These are phyloP conservation scores for Hormaphis cornu DNA, from an alignment of 1,140 invertebrate species.

Conservation along the genomic window DNA sequence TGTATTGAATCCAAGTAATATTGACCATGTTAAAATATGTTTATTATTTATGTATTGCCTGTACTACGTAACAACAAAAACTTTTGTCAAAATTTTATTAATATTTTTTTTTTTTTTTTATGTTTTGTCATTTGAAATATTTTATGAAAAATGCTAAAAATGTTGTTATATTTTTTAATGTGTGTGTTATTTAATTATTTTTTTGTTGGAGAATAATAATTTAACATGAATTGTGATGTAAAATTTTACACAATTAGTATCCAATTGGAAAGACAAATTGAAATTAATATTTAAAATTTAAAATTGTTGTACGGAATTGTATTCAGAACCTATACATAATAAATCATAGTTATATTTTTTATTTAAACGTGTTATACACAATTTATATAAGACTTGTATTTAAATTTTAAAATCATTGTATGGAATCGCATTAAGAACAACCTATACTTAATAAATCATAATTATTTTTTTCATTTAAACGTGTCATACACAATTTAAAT, in stretches of 20 bases:
- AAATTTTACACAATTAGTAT: too few relatives aligned
- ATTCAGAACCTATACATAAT: neutral
- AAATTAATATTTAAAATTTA: too few relatives aligned
- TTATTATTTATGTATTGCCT: too few relatives aligned
- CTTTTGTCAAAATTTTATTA: neutral
- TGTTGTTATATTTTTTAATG: neutral
- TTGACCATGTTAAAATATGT: neutral
- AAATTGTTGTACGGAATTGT: neutral
- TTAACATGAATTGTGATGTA: neutral
- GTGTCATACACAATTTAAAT: neutral
- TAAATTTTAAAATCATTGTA: neutral
- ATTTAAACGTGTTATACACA: neutral
- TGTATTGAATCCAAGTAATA: conserved; percentile 16
- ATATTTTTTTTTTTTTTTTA: neutral
- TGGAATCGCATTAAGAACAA: neutral
- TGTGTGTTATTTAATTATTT: neutral
- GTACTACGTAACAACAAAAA: neutral
- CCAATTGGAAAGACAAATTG: too few relatives aligned
- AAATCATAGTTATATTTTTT: neutral
- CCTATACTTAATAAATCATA: neutral
- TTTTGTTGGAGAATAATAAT: neutral
- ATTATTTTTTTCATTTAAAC: neutral
- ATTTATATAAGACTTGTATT: neutral
- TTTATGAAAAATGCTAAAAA: neutral
- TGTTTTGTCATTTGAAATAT: neutral